Evolutionary conservation across 2,797 vertebrate species (phyloP), one percentile per base, ranked within the genome.

Genomic region (Ctenopoma kingsleyae): DNA sequence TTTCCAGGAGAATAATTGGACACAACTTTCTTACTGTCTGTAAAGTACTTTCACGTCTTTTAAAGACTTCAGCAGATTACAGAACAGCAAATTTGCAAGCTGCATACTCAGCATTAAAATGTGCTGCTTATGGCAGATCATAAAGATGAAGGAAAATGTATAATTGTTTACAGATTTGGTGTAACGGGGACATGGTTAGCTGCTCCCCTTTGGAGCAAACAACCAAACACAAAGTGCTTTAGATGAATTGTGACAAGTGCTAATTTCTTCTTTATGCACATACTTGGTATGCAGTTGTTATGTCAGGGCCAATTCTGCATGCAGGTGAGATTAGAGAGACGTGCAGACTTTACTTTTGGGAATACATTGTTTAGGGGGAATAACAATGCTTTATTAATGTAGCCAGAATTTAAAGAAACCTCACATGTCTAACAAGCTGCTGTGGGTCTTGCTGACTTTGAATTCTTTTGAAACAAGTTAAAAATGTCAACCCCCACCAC

Each of bases 101-200:
- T 40, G 40, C 40, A 47, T 19, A 43, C 41, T 8, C 38, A 5
- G 43, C 60, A 20, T 8, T 32, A 47, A 73, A 67, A 65, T 58
- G n/a, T 57, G 53, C 50, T 65, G 51, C 49, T 19, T 35, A 35
- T 53, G 22, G 47, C 44, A 32, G 49, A 68, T 76, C 17, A 6
- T 53, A 56, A 61, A 80, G 40, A 63, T 47, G 17, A 48, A 41
- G 23, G 46, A 32, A 47, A 32, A 60, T 32, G 15, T 52, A 17
- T 62, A 49, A 76, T 71, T 4, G 44, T 57, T 74, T 17, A 41
- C 62, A 72, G 57, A 68, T 67, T 63, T 69, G 22, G 59, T 67
- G 15, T 25, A 43, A 58, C 25, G 3, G 38, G 22, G 47, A 68
- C 32, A 43, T 19, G 56, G 55, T 51, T 65, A 43, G 36, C 36